Evolutionary conservation across 2,888 invertebrate genomes (phyloP), one percentile per base, ranked within the genome.

Genomic region (Cheiracanthium punctorium): DNA sequence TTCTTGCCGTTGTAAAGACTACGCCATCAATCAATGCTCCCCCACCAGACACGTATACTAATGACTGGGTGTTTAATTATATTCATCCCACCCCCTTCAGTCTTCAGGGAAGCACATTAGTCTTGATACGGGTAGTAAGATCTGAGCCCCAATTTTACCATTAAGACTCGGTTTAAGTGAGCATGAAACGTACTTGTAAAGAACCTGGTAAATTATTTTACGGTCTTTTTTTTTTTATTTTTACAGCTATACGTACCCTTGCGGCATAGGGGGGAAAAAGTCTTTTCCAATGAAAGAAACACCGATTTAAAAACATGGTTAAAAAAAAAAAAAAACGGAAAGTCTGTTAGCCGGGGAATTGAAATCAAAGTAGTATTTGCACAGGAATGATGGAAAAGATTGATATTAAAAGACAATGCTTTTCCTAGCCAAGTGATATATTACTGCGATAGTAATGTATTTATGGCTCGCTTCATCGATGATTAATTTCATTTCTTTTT

Each of bases 21-120:
- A 17, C 24, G 64, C 28, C 67, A 81, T 81, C 81, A 69, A 81
- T 81, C 81, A 81, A 73, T 67, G 30, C 75, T 67, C 75, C 70
- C 82, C 65, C 70, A 75, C 69, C 24, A 58, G 84, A 69, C 84
- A 79, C 74, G 85, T 73, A 79, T 75, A 86, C 85, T 86, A 85
- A 85, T 85, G 85, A 85, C 80, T 75, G 70, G 76, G 71, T 85
- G 80, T 85, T 84, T 85, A 85, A 85, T 85, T 86, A 80, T 80
- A 80, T 80, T 80, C 85, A 75, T 69, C 77, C 77, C 67, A 58
- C 67, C 33, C 29, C 69, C n/a, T 72, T 69, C 32, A 58, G 79
- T 85, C 85, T 85, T 85, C 32, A 64, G 85, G 85, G 85, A 85
- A 33, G 65, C 79, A 41, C 79, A 85, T 86, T 80, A 80, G 80